Evolutionary conservation across 2,113 vertebrate genomes (phyloP).

Genomic region (Toxotes chatareus): DNA sequence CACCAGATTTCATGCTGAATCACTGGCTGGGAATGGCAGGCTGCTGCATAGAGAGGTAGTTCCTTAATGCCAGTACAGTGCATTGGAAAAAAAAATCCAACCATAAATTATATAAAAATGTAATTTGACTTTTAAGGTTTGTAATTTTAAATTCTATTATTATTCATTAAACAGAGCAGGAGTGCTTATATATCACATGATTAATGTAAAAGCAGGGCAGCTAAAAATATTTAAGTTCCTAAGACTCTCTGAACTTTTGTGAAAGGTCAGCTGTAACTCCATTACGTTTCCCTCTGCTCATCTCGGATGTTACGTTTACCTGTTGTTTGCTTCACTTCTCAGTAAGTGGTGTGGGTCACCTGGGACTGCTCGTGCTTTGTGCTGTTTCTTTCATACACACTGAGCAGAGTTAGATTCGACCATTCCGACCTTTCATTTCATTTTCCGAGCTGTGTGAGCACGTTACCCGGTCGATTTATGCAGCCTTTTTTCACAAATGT

Average conservation of each 20-base stretch:
- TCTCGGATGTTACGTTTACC: background rate
- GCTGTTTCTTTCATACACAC: background rate
- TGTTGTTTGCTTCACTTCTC: background rate
- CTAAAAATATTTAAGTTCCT: background rate
- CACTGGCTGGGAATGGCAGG: background rate
- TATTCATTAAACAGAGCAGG: background rate
- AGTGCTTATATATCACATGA: background rate
- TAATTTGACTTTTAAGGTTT: background rate
- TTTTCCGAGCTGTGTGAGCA: constrained; percentile 6
- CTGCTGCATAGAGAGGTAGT: too few species aligned
- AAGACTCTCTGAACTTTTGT: background rate
- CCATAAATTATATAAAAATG: background rate
- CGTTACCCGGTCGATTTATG: background rate
- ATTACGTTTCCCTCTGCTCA: background rate
- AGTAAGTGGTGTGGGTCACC: background rate
- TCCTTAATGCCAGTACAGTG: background rate
- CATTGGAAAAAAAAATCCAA: background rate
- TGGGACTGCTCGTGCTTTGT: background rate
- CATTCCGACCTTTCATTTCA: background rate
- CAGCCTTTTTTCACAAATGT: constrained; percentile 13
- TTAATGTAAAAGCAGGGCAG: background rate
- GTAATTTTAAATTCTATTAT: background rate
- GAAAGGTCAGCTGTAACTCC: background rate
- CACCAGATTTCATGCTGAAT: background rate
- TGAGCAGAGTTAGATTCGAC: background rate